Evolutionary conservation across 1,140 invertebrate species (phyloP), one percentile per base, ranked within the genome.

Genomic region (Battus philenor): DNA sequence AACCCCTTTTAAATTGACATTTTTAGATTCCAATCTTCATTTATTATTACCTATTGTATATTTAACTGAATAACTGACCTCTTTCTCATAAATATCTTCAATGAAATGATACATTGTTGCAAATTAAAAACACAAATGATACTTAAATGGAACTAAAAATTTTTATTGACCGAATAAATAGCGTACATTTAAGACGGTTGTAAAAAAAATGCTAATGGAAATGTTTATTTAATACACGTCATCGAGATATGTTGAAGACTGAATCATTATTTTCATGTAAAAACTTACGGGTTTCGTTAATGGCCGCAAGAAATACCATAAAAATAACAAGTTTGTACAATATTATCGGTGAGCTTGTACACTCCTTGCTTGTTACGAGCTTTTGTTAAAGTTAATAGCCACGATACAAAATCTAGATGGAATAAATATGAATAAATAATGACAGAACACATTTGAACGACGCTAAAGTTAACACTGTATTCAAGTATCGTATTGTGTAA

Each of bases 311-410:
- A 15, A 26, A 29, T 29, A 13, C 20, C 29, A 50, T 50, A 36
- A 44, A n/a, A 44, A 50, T 30, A 36, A 30, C 47, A 31, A 24
- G 36, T 48, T 9, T 17, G 22, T 10, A 41, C 13, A n/a, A 29
- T 30, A 15, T 39, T 38, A 44, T 31, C 24, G 51, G 31, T 27
- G 39, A 54, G 24, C 26, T 17, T 29, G 10, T 17, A 9, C 7
- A 15, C 12, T 46, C 34, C 22, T 24, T 18, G 43, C 34, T 17
- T 52, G 31, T 33, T 29, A 29, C 13, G 38, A 41, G 38, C 8
- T 29, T 41, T 16, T 27, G 17, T 41, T 29, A 41, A 29, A 26
- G 24, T n/a, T 15, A 41, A 41, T 9, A 16, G 13, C 26, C 9
- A 5, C 9, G 24, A 16, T 41, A 41, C 15, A 27, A 41, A n/a